Evolutionary conservation across 2,797 vertebrate genomes (phyloP).

Genomic region (Tragelaphus eurycerus): DNA sequence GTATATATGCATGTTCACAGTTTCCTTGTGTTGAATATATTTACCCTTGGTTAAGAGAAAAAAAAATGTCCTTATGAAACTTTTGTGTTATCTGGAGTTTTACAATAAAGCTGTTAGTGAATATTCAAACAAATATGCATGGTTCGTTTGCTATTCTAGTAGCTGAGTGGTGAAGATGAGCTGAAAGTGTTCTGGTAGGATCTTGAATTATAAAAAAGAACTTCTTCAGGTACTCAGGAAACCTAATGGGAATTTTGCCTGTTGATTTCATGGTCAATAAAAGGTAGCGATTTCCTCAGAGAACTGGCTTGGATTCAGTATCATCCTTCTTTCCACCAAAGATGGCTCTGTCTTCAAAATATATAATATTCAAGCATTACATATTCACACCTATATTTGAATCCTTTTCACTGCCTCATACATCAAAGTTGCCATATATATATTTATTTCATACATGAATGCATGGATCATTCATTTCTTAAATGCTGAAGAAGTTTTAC

Average conservation of each 20-base stretch:
- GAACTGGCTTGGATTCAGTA: neutral
- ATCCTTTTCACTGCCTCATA: neutral
- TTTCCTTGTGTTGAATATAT: neutral
- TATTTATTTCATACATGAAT: slow-evolving; percentile 40
- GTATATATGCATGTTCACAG: neutral
- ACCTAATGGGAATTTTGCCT: neutral
- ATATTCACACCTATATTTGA: neutral
- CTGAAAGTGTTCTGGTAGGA: neutral
- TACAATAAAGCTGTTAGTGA: neutral
- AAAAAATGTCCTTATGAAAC: neutral
- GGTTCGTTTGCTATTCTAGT: neutral
- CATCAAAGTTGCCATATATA: neutral
- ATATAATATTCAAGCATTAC: neutral
- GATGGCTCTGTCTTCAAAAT: neutral
- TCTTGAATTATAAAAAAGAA: neutral
- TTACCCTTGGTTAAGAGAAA: neutral
- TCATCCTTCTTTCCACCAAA: neutral
- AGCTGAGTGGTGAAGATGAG: neutral
- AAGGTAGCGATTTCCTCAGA: neutral
- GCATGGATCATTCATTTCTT: neutral
- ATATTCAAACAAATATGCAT: neutral
- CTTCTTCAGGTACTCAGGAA: neutral
- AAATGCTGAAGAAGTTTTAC: neutral
- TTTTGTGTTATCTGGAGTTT: neutral
- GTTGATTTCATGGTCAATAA: neutral